Evolutionary conservation across 2,888 invertebrate species (phyloP).

Genomic region (Platycnemis pennipes): DNA sequence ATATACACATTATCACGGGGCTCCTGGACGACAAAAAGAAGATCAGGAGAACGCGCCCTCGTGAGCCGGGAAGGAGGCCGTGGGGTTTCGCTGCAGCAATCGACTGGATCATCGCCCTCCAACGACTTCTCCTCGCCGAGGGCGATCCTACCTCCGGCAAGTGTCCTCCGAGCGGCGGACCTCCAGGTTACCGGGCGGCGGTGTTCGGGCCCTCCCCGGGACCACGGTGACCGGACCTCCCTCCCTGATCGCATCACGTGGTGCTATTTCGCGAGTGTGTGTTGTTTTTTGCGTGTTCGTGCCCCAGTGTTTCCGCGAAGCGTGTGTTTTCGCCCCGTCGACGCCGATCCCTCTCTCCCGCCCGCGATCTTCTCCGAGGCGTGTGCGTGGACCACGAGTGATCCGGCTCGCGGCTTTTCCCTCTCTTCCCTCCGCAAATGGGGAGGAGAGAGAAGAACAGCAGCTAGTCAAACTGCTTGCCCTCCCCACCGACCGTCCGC

Average conservation of each 20-base stretch:
- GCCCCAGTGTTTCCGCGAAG: background rate
- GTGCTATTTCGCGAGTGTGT: background rate
- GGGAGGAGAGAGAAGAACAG: conserved; percentile 34
- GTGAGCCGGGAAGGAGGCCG: background rate
- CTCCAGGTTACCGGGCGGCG: background rate
- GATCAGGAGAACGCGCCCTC: background rate
- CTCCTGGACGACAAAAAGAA: conserved; percentile 17
- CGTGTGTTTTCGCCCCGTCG: background rate
- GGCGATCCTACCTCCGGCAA: background rate
- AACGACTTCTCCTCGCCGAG: background rate
- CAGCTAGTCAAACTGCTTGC: conserved; percentile 64
- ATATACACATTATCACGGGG: background rate
- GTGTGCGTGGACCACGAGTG: conserved; percentile 4
- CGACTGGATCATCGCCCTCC: conserved; percentile 22
- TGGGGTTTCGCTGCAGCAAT: background rate
- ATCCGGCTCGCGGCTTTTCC: conserved; percentile 50
- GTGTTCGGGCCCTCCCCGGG: background rate
- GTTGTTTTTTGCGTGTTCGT: background rate
- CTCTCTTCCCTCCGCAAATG: conserved; percentile 40
- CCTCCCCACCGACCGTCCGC: background rate
- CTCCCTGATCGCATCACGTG: background rate
- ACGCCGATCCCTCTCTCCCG: background rate
- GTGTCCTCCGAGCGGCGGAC: background rate
- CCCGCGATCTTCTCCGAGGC: background rate
- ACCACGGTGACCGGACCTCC: background rate